phyloP scores from a whole-genome alignment of 2,888 invertebrate species.

The Stenchaetothrips biformis region DNA sequence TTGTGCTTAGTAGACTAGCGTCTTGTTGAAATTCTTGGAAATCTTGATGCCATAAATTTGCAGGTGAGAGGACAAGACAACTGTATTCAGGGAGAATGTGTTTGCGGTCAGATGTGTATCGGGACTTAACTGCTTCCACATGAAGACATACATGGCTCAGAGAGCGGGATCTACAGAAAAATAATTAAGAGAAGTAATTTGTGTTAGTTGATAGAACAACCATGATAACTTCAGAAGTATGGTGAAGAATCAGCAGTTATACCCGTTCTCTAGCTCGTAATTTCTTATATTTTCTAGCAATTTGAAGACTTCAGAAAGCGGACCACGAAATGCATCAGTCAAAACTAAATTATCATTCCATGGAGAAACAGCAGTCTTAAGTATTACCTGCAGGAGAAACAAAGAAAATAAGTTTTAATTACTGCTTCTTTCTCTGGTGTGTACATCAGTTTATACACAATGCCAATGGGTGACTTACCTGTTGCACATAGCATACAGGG shows the following conservation, averaged over 20 bases:
- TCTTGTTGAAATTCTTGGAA: slow-evolving; percentile 72
- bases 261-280: slow-evolving; percentile 70
- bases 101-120: slow-evolving; percentile 32
- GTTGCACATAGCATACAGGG: slow-evolving; percentile 51
- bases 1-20: slow-evolving; percentile 71
- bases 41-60: slow-evolving; percentile 88
- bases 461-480: slow-evolving; percentile 37
- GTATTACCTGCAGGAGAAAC: slow-evolving; percentile 42
- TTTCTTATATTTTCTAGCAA: slow-evolving; percentile 79
- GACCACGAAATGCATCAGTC: slow-evolving; percentile 88
- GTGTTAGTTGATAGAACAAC: slow-evolving; percentile 27
- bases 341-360: slow-evolving; percentile 77
- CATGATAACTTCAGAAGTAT: slow-evolving; percentile 26
- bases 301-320: slow-evolving; percentile 83
- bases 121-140: slow-evolving; percentile 68
- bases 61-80: slow-evolving; percentile 87
- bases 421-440: not conserved
- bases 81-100: slow-evolving; percentile 78
- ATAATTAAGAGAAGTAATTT: slow-evolving; percentile 26
- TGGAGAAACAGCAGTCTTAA: slow-evolving; percentile 70
- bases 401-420: not conserved
- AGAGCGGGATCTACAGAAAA: slow-evolving; percentile 59
- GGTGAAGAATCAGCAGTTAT: slow-evolving; percentile 37
- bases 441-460: not conserved
- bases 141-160: slow-evolving; percentile 79